Evolutionary conservation across 1,140 invertebrate species (phyloP), one percentile per base, ranked within the genome.

Genomic region (Zaprionus inermis): DNA sequence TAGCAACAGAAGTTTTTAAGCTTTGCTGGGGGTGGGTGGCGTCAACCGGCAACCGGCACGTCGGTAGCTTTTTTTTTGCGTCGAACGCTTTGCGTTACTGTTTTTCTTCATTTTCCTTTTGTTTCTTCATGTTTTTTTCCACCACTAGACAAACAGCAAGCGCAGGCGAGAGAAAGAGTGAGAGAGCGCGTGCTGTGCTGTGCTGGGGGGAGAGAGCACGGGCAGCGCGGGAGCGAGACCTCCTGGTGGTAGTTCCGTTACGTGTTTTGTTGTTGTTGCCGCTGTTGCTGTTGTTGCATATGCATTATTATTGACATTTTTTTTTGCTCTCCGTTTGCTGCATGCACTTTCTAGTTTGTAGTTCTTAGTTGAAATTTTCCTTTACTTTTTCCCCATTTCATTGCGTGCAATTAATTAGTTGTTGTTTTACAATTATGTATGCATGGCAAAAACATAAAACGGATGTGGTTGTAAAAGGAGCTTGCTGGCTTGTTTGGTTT

Each of bases 241-340:
- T 85, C 79, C 82, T 81, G 83, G 83, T 88, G 84, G 83, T 86
- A 76, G 79, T 85, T 82, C 63, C 44, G 57, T 79, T 76, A 72
- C 60, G 61, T 66, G 64, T 16, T 16, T 64, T 81, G 69, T 70
- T 81, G 36, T 41, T 41, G 14, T 36, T 36, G 34, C 14, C 12
- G 34, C 12, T 36, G 1, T 38, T 38, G 36, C 14, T 38, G 6
- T 44, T 44, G 63, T 71, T 81, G 81, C 58, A 72, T 78, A 77
- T 85, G 83, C 77, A 88, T 89, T 20, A 20, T 89, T 88, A 88
- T 88, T 88, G 83, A 88, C 83, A 88, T 88, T 86, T 85, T 85
- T 68, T 61, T 67, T 78, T 83, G 30, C 30, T 32, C 30, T 5
- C 30, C 6, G 10, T 10, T 32, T 32, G 9, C 30, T 32, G 51